Base-by-base conservation (phyloP, 2,888 invertebrate genomes). In the Crossocerus cetratus region DNA sequence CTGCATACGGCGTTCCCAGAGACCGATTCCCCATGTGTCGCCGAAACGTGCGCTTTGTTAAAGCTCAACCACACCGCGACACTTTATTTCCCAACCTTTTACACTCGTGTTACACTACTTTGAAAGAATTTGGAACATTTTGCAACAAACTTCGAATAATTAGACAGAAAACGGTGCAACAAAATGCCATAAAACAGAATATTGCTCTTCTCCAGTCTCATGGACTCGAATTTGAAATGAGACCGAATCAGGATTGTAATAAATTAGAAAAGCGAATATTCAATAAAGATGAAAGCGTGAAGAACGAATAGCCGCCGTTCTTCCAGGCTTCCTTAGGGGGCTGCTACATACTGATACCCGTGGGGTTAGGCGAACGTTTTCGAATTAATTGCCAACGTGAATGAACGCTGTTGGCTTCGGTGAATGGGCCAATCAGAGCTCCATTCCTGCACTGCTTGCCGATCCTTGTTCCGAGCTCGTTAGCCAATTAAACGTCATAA, bases 401-500 rank as follows among this genome's bases (percentile, higher is more conserved):
- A 77, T 75, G 78, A 81, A 75, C 68, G 66, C 56, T 44, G 66
- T 21, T 56, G 21, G 56, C 65, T 57, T 57, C 55, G 56, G 59
- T 71, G 83, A 84, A 81, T 75, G 70, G 73, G 73, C 71, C 77
- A 82, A 83, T 83, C 83, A 78, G 75, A 58, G 69, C 59, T 49
- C 67, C 69, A 71, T 79, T 71, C 84, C 80, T 80, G 79, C 74
- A 74, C 69, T 72, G 75, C 74, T 79, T 69, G 78, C 65, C 76
- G 77, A 79, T 81, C 75, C 74, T 72, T 60, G 78, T 76, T 32
- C 76, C 69, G 61, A 18, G 78, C 84, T 86, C 81, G 84, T 88
- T 86, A 86, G 80, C 73, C 86, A 84, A 88, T 88, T 88, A 87
- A 86, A 84, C 81, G 78, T 83, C 77, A 80, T 87, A 86, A 87